phyloP scores from a whole-genome alignment of 1,140 invertebrate genomes.

The Megathymus violae region DNA sequence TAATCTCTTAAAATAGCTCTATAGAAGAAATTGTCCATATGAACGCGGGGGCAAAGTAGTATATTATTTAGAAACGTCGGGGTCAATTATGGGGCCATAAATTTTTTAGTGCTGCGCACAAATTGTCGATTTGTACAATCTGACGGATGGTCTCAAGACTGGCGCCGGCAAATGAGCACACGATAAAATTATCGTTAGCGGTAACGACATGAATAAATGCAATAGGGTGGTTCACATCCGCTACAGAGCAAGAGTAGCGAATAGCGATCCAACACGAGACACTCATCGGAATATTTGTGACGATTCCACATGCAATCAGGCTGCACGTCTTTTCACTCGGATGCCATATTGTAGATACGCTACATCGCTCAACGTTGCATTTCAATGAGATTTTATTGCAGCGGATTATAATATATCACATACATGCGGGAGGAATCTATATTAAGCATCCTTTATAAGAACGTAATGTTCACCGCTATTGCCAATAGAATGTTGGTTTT shows the following conservation, averaged over 20 bases:
- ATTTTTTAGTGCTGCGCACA: slow-evolving; percentile 79
- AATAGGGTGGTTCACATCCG: slow-evolving; percentile 74
- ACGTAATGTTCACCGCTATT: not conserved
- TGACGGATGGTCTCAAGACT: slow-evolving; percentile 79
- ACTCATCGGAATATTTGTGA: slow-evolving; percentile 74
- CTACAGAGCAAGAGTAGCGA: slow-evolving; percentile 51
- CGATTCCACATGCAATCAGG: slow-evolving; percentile 39
- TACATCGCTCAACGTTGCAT: slow-evolving; percentile 21
- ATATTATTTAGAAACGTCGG: slow-evolving; percentile 40
- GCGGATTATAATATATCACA: slow-evolving; percentile 15
- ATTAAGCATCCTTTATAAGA: not conserved
- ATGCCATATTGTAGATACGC: slow-evolving; percentile 13
- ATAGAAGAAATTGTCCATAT: not conserved
- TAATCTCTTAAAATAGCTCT: not conserved
- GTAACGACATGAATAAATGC: slow-evolving; percentile 85
- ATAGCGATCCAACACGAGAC: slow-evolving; percentile 44
- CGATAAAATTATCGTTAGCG: slow-evolving; percentile 85
- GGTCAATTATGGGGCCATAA: slow-evolving; percentile 80
- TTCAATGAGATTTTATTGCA: slow-evolving; percentile 33
- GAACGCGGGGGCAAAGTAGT: slow-evolving; percentile 9
- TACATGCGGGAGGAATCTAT: slow-evolving; percentile 3
- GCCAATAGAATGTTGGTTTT: not conserved
- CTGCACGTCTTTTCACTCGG: slow-evolving; percentile 31
- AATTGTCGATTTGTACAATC: slow-evolving; percentile 77
- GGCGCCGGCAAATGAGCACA: slow-evolving; percentile 84